A percentile compares a stretch with the other conserved stretches of the same genome.
Conservation (phyloP, 2,888 invertebrate species). For the Smittia sp. region DNA sequence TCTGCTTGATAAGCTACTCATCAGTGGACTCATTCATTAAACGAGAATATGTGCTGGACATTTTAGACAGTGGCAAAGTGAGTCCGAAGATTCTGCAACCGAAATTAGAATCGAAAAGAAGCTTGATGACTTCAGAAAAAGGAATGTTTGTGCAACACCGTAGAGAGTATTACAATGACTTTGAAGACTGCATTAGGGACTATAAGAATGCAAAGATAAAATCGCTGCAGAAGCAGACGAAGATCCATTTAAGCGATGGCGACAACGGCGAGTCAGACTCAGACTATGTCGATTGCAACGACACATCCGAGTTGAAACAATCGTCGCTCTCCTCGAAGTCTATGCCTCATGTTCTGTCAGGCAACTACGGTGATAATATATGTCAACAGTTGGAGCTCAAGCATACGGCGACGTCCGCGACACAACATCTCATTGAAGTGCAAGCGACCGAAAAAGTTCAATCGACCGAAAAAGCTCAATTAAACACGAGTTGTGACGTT, state of each 20-base stretch:
- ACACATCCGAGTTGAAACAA: constrained; percentile 17
- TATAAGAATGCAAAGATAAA: constrained; percentile 28
- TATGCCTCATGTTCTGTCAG: constrained; percentile 29
- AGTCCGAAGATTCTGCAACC: not conserved
- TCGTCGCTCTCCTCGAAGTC: constrained; percentile 17
- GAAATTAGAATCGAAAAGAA: not conserved
- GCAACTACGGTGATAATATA: not conserved
- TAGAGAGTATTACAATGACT: constrained; percentile 37
- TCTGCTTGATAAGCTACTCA: constrained; percentile 32
- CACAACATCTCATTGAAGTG: not conserved
- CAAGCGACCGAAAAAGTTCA: not conserved
- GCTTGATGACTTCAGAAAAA: constrained; percentile 24
- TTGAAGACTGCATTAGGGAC: constrained; percentile 29
- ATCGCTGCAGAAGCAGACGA: constrained; percentile 26
- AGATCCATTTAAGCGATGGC: constrained; percentile 26
- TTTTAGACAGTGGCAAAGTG: not conserved
- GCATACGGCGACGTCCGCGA: not conserved
- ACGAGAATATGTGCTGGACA: constrained; percentile 15
- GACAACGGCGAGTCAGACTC: constrained; percentile 25
- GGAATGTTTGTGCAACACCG: constrained; percentile 11
- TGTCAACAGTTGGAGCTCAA: constrained; percentile 11
- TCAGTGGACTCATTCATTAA: constrained; percentile 35
- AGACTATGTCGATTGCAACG: constrained; percentile 34
- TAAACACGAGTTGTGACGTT: not conserved
- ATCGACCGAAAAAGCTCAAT: not conserved